These are phyloP conservation scores for Druon quercuslanigerum DNA, from an alignment of 1,140 invertebrate genomes.

Conservation along the genomic window DNA sequence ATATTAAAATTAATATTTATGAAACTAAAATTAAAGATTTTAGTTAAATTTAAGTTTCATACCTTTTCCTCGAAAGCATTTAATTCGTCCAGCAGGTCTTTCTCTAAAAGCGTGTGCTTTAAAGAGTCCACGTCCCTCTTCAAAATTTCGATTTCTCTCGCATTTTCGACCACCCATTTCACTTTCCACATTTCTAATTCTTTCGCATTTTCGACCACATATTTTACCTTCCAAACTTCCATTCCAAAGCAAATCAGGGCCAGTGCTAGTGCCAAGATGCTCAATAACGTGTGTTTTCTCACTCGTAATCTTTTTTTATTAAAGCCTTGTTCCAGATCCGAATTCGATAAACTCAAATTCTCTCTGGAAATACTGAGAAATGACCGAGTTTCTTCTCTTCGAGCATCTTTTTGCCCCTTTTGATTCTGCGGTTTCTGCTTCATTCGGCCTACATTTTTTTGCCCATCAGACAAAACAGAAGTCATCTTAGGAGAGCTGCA, in stretches of 20 bases:
- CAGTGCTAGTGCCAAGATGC: constrained; percentile 54
- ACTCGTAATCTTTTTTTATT: constrained; percentile 51
- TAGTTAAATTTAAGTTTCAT: constrained; percentile 5
- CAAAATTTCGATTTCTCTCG: constrained; percentile 61
- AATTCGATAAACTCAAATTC: constrained; percentile 66
- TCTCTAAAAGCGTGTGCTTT: constrained; percentile 63
- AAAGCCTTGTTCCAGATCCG: constrained; percentile 66
- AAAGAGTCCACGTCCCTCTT: constrained; percentile 63
- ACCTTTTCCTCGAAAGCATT: constrained; percentile 70
- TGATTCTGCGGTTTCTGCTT: constrained; percentile 53
- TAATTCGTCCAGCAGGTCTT: constrained; percentile 64
- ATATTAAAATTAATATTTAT: constrained; percentile 19
- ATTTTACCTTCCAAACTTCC: constrained; percentile 65
- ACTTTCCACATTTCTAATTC: constrained; percentile 63
- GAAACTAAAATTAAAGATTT: neutral
- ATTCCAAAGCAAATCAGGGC: constrained; percentile 57
- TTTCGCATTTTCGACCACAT: constrained; percentile 50
- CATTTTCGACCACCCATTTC: constrained; percentile 56
- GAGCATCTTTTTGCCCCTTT: constrained; percentile 38
- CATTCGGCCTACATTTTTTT: constrained; percentile 49
- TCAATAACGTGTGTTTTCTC: constrained; percentile 55
- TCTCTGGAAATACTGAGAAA: constrained; percentile 69
- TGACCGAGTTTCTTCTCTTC: constrained; percentile 59
- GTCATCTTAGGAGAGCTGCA: constrained; percentile 57
- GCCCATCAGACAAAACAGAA: constrained; percentile 56